Base-by-base conservation (phyloP, 2,888 invertebrate species). In the Andrena camellia region DNA sequence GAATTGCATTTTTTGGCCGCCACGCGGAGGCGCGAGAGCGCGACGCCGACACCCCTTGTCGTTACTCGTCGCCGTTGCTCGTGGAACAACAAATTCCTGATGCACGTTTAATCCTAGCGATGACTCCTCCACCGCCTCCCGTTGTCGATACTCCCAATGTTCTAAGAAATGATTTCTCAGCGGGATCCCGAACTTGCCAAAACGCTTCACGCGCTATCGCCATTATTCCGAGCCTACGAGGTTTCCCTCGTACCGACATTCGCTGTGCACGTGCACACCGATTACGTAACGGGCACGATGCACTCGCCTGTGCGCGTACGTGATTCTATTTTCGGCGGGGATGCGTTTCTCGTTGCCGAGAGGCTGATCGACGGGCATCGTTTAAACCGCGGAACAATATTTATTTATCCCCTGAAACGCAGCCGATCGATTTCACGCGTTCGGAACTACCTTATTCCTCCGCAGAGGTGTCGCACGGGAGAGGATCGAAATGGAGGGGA, bases 231-330 rank as follows among this genome's bases (percentile, higher is more conserved):
- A 50, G 23, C 26, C 26, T 20, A 10, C 54, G 59, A 59, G 52
- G 68, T 83, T 83, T 83, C 82, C 71, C 68, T 26, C 59, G 48
- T 78, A 78, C 66, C 62, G 78, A 64, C 84, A 84, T 78, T 73
- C 84, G 66, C 17, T 74, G 84, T 57, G 69, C 84, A 84, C 84
- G 84, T 84, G 84, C 79, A 74, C 54, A 74, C 42, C 69, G 31
- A 50, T 85, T 85, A 80, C 71, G 68, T 85, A 85, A 85, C 23
- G 48, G 71, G 73, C 79, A 59, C 76, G 80, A 72, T 85, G 85
- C 78, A 81, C 80, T 75, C 71, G 57, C 54, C 54, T 70, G 10
- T 68, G 69, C 52, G 62, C 72, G 42, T 78, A 72, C 66, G 48
- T 66, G 79, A 60, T 71, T 67, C 84, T 85, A 85, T 85, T 85